Conservation (phyloP, 1,140 invertebrate species). For the Camponotus pennsylvanicus region DNA sequence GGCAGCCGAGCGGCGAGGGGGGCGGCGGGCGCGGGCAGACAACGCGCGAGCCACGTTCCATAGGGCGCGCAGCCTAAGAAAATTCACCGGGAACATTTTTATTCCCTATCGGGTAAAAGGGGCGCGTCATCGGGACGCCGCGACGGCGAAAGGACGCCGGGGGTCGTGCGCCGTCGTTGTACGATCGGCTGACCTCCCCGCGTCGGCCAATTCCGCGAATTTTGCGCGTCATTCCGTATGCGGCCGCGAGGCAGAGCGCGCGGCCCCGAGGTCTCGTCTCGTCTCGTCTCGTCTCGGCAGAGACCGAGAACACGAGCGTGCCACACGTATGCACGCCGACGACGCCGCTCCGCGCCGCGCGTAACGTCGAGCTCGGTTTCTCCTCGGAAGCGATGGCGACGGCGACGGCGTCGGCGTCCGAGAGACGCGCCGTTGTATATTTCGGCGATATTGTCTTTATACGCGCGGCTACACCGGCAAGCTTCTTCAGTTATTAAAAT, state of each 20-base stretch:
- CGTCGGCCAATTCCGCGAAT: slow-evolving; percentile 67
- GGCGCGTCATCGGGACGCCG: slow-evolving; percentile 64
- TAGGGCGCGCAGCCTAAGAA: slow-evolving; percentile 77
- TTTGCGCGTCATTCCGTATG: slow-evolving; percentile 74
- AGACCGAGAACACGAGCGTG: slow-evolving; percentile 48
- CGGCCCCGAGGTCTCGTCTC: slow-evolving; percentile 58
- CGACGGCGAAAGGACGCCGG: slow-evolving; percentile 65
- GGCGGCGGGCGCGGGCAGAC: slow-evolving; percentile 38
- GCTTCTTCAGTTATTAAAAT: slow-evolving; percentile 44
- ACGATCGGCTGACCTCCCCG: slow-evolving; percentile 11
- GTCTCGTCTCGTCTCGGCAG: neutral
- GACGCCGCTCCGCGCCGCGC: slow-evolving; percentile 58
- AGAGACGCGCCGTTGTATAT: slow-evolving; percentile 27
- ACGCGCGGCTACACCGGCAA: neutral
- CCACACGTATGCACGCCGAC: slow-evolving; percentile 64
- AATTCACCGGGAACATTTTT: slow-evolving; percentile 83
- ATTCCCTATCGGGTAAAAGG: slow-evolving; percentile 73
- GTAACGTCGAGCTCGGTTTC: slow-evolving; percentile 67
- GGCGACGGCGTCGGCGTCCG: slow-evolving; percentile 26
- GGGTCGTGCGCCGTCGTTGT: slow-evolving; percentile 58
- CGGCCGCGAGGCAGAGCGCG: slow-evolving; percentile 69
- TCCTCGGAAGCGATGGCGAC: slow-evolving; percentile 50
- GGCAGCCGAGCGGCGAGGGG: slow-evolving; percentile 35
- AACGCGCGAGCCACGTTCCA: slow-evolving; percentile 71
- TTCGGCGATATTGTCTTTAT: slow-evolving; percentile 13